A percentile compares a stretch with the other conserved stretches of the same genome.
These are phyloP conservation scores for Drosophila littoralis DNA, from an alignment of 1,140 invertebrate species.

Conservation along the genomic window DNA sequence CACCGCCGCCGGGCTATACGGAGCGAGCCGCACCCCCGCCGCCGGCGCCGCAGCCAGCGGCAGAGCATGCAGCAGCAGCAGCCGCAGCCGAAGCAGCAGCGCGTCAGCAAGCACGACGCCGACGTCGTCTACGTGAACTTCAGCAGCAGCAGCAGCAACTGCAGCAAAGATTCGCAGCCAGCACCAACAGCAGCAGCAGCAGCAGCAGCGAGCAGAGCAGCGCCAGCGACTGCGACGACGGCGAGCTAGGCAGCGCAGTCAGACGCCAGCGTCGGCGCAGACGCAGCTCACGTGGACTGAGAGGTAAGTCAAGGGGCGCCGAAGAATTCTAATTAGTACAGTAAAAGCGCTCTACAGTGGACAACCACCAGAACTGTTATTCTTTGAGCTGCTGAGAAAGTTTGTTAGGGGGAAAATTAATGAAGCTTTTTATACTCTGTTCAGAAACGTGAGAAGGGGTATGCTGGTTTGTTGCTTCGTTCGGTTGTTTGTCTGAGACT, in stretches of 20 bases:
- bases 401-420: too few species aligned
- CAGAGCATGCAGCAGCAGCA: slow-evolving; percentile 29
- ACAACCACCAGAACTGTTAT: not conserved
- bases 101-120: slow-evolving; percentile 63
- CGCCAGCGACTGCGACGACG: slow-evolving; percentile 40
- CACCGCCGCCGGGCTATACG: slow-evolving; percentile 76
- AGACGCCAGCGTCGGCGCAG: slow-evolving; percentile 60
- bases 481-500: too few species aligned
- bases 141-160: slow-evolving; percentile 57
- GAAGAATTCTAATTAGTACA: not conserved
- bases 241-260: slow-evolving; percentile 31
- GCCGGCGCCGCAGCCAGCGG: slow-evolving; percentile 14
- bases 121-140: slow-evolving; percentile 61
- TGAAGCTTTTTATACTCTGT: too few species aligned
- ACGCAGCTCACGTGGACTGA: slow-evolving; percentile 49
- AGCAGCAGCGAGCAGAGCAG: slow-evolving; percentile 47
- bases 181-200: slow-evolving; percentile 61
- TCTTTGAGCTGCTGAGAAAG: too few species aligned
- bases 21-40: slow-evolving; percentile 28
- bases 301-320: slow-evolving; percentile 48
- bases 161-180: slow-evolving; percentile 54
- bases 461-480: too few species aligned
- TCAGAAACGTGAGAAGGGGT: too few species aligned
- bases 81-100: slow-evolving; percentile 42
- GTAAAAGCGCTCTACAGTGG: not conserved